Percentiles rank a stretch among this genome's conserved stretches.
Evolutionary conservation across 1,140 invertebrate species (phyloP).

Genomic region (Bombus confusus): DNA sequence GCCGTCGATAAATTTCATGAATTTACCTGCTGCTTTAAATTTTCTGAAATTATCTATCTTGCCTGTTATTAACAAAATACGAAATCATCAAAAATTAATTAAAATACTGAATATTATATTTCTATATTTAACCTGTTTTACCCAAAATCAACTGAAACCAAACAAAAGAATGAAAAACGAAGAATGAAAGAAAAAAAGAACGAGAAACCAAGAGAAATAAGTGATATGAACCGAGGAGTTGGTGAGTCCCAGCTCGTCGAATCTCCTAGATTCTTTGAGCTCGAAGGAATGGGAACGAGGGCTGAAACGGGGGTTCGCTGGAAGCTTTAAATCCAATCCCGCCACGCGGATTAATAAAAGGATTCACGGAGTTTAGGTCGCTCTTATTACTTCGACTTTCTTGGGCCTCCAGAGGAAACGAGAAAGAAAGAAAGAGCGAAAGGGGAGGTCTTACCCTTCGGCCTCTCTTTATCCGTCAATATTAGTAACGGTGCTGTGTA

Average conservation of each 20-base stretch:
- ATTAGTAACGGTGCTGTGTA: constrained; percentile 58
- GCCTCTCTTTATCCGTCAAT: constrained; percentile 71
- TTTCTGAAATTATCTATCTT: too few relatives aligned
- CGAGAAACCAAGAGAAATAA: background rate
- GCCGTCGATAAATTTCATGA: too few relatives aligned
- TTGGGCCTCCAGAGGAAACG: constrained; percentile 62
- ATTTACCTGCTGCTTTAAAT: too few relatives aligned
- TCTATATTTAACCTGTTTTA: too few relatives aligned
- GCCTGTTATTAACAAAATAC: too few relatives aligned
- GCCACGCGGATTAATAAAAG: constrained; percentile 80
- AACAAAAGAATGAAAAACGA: accelerated
- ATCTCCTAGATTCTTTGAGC: constrained; percentile 24
- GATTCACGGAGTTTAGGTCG: constrained; percentile 79
- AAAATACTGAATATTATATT: too few relatives aligned
- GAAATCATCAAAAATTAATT: too few relatives aligned
- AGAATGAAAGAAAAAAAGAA: background rate
- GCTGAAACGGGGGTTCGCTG: constrained; percentile 40
- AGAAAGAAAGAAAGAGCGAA: background rate
- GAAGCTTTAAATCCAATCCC: constrained; percentile 78
- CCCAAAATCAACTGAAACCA: background rate
- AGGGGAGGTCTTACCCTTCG: background rate
- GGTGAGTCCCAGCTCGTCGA: constrained; percentile 5
- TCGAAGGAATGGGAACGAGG: constrained; percentile 30
- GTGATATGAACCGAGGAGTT: constrained; percentile 8
- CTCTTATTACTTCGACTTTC: constrained; percentile 78